Evolutionary conservation across 2,113 vertebrate species (phyloP), one percentile per base, ranked within the genome.

Genomic region (Mustelus asterias): DNA sequence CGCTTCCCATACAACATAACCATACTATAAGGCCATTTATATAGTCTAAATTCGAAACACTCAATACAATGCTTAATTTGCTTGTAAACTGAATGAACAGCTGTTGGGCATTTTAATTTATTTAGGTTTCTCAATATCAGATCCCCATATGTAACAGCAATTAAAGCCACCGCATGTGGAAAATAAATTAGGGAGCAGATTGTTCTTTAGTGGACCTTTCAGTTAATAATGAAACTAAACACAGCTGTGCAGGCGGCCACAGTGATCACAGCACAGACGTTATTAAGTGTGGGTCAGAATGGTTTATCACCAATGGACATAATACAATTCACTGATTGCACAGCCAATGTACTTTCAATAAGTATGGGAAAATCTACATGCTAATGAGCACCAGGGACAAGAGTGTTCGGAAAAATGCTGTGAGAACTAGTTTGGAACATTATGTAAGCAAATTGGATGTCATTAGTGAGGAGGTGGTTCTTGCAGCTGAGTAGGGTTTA

Each of bases 221-320:
- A 65, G 89, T 93, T 93, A 93, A 93, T 65, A 93, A 93, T 93
- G 60, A 65, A 93, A 93, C 60, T 93, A 93, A 93, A 93, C 88
- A 63, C 88, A 92, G 88, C 88, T 92, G 88, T n/a, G 60, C 60
- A 93, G 60, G 65, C 60, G 10, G 60, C n/a, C 89, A 92, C 58
- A n/a, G 89, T 65, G 18, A 93, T 65, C n/a, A 93, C 60, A 65
- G 0, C 60, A 67, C 60, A 37, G 33, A 93, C 5, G 7, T 93
- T 65, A 92, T 93, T 65, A 37, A n/a, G 29, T 29, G 88, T 60
- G 54, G 29, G 13, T 90, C 58, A 33, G 54, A 33, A 90, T 48
- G 5, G 26, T n/a, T 18, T 33, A 60, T 60, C 88, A 4, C 26
- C 26, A 90, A 29, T 58, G 0, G 48, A 60, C 54, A 14, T 29